These are phyloP conservation scores for Clavelina lepadiformis DNA, from an alignment of 23 tunicate genomes.

Conservation along the genomic window DNA sequence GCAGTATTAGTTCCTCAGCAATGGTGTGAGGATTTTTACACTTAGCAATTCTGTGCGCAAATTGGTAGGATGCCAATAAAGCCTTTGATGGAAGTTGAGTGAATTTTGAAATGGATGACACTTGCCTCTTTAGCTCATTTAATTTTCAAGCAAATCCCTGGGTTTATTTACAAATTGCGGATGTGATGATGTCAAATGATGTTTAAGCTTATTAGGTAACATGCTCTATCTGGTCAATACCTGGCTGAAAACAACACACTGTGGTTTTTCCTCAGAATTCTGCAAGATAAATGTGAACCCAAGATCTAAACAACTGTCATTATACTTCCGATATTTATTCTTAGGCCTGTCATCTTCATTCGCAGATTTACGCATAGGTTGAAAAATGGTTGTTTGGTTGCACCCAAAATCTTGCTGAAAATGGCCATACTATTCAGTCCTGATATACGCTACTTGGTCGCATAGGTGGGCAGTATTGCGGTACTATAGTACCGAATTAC, in stretches of 20 bases:
- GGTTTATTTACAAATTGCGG: slow-evolving; percentile 34
- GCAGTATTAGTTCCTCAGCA: slow-evolving; percentile 47
- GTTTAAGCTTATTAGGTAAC: slow-evolving; percentile 26
- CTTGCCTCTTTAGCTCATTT: slow-evolving; percentile 34
- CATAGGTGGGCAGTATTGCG: too few species aligned
- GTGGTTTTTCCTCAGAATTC: slow-evolving; percentile 17
- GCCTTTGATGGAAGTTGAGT: slow-evolving; percentile 34
- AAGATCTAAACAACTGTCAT: slow-evolving; percentile 29
- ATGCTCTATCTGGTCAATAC: slow-evolving; percentile 9
- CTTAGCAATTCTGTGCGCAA: slow-evolving; percentile 45
- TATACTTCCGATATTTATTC: slow-evolving; percentile 25
- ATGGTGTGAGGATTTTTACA: slow-evolving; percentile 48
- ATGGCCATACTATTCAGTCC: too few species aligned
- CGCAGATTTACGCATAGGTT: neutral
- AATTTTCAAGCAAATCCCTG: slow-evolving; percentile 34
- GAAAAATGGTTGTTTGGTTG: too few species aligned
- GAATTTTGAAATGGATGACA: slow-evolving; percentile 29
- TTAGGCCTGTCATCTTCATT: slow-evolving; percentile 16
- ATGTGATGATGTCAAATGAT: slow-evolving; percentile 31
- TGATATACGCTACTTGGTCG: too few species aligned
- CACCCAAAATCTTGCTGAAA: too few species aligned
- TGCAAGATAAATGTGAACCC: slow-evolving; percentile 38
- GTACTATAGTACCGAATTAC: too few species aligned
- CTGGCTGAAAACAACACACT: slow-evolving; percentile 9
- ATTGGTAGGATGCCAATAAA: slow-evolving; percentile 40